Evolutionary conservation across 2,113 vertebrate species (phyloP).

Genomic region (Gobius niger): DNA sequence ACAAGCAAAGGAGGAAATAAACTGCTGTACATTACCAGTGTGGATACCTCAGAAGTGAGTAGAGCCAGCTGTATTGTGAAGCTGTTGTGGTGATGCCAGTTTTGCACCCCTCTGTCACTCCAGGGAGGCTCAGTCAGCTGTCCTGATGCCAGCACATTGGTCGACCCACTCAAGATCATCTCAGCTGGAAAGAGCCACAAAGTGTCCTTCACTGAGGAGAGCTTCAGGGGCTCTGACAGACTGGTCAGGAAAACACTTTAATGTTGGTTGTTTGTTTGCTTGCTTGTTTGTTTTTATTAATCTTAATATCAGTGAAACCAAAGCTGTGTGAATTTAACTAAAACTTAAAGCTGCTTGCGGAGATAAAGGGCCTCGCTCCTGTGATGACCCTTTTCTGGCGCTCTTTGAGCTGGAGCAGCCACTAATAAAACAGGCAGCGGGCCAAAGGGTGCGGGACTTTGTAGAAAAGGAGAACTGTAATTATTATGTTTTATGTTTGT

Average conservation of each 20-base stretch:
- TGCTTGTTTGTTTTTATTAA: too few species aligned
- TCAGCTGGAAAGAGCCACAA: slow-evolving; percentile 55
- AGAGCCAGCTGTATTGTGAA: background rate
- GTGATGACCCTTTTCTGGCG: too few species aligned
- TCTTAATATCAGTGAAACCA: too few species aligned
- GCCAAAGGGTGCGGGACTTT: too few species aligned
- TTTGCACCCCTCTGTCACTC: background rate
- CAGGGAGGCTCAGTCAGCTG: slow-evolving; percentile 82
- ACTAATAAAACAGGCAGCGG: too few species aligned
- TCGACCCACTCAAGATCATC: slow-evolving; percentile 80
- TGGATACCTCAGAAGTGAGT: slow-evolving; percentile 78
- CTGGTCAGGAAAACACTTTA: slow-evolving; percentile 70
- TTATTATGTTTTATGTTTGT: too few species aligned
- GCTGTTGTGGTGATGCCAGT: background rate
- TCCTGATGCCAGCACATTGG: slow-evolving; percentile 52
- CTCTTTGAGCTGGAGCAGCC: too few species aligned
- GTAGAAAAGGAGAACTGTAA: too few species aligned
- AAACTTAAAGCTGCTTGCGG: too few species aligned
- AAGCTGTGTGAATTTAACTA: too few species aligned
- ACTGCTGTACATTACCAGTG: slow-evolving; percentile 81
- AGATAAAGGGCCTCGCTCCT: too few species aligned
- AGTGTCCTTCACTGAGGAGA: slow-evolving; percentile 81
- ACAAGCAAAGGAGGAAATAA: slow-evolving; percentile 78
- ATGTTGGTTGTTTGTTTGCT: too few species aligned
- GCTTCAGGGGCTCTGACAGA: slow-evolving; percentile 69